phyloP scores from a whole-genome alignment of 2,888 invertebrate species.

The Lasioglossum figueresi region DNA sequence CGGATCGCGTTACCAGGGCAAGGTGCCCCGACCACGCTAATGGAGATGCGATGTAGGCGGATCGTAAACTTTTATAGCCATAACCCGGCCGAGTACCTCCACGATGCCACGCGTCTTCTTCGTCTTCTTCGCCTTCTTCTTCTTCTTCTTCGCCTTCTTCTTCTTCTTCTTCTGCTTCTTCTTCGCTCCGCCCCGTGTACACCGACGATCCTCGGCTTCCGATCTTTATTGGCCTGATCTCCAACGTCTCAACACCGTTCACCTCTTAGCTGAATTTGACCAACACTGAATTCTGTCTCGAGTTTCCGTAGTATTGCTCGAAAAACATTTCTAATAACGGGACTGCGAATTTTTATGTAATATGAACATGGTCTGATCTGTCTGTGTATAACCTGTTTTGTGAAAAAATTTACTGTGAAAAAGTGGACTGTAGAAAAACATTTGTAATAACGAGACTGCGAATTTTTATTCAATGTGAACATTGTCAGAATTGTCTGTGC shows the following conservation, averaged over 20 bases:
- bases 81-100: slow-evolving; percentile 30
- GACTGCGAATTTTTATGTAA: background rate
- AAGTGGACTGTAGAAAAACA: too few species aligned
- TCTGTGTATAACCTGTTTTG: too few species aligned
- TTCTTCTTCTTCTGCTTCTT: background rate
- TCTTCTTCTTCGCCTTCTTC: background rate
- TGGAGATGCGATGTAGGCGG: slow-evolving; percentile 79
- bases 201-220: background rate
- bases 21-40: slow-evolving; percentile 72
- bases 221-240: slow-evolving; percentile 19
- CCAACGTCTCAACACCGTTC: background rate
- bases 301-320: background rate
- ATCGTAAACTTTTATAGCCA: slow-evolving; percentile 78
- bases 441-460: too few species aligned
- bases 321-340: background rate
- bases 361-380: too few species aligned
- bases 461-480: too few species aligned
- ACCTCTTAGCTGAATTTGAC: background rate
- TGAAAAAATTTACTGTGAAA: too few species aligned
- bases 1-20: slow-evolving; percentile 52
- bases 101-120: background rate
- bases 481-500: too few species aligned
- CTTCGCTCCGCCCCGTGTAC: background rate
- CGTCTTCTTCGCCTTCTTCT: too few species aligned
- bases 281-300: background rate